Conservation (phyloP, 2,113 vertebrate genomes). For the Lates calcarifer region DNA sequence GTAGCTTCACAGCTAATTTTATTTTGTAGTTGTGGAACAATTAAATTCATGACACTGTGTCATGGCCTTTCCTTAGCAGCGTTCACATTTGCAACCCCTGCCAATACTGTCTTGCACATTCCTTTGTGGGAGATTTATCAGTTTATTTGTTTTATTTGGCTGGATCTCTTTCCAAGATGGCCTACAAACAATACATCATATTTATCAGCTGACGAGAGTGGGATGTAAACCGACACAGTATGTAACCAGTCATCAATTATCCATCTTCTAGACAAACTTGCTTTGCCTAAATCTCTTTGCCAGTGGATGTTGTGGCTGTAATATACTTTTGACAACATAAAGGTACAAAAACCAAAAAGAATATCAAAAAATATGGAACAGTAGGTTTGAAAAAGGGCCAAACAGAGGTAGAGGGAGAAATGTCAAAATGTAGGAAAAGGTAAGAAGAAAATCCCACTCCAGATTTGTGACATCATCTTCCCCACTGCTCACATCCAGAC, state of each 20-base stretch:
- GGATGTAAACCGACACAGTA: not conserved
- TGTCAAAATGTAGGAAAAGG: slow-evolving; percentile 47
- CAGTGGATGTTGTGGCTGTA: not conserved
- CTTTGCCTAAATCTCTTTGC: not conserved
- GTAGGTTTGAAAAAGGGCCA: slow-evolving; percentile 4
- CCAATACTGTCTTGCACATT: slow-evolving; percentile 41
- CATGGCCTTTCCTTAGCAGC: slow-evolving; percentile 1
- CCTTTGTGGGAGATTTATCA: slow-evolving; percentile 20
- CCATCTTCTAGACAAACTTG: not conserved
- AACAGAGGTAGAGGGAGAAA: slow-evolving; percentile 44
- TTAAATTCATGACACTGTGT: not conserved
- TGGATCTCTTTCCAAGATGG: slow-evolving; percentile 6
- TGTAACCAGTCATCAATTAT: not conserved
- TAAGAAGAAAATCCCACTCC: slow-evolving; percentile 54
- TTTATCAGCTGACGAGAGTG: slow-evolving; percentile 8
- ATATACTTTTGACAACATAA: no score
- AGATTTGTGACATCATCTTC: slow-evolving; percentile 80
- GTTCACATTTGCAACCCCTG: not conserved
- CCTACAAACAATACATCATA: slow-evolving; percentile 3
- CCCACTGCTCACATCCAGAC: slow-evolving; percentile 74
- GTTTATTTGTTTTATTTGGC: slow-evolving; percentile 20
- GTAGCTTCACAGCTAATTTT: not conserved
- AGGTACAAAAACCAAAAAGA: not conserved
- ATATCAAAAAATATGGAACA: not conserved
- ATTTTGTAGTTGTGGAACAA: slow-evolving; percentile 11